Evolutionary conservation across 2,888 invertebrate genomes (phyloP).

Genomic region (Megalurothrips usitatus): DNA sequence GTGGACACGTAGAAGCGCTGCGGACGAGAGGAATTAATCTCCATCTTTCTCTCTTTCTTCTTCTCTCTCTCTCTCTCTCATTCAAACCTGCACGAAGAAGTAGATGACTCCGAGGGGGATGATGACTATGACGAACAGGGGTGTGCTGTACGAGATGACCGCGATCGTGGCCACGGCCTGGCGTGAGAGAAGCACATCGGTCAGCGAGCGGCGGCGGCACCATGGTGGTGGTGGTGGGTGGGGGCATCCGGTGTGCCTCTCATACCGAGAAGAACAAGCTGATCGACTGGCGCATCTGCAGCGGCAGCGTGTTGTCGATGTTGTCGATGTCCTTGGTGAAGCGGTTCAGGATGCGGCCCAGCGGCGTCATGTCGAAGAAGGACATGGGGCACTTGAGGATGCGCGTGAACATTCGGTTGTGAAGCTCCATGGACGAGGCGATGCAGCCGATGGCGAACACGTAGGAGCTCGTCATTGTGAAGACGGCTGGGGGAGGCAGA

Average conservation of each 20-base stretch:
- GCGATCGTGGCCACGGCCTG: conserved; percentile 80
- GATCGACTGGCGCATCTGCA: conserved; percentile 43
- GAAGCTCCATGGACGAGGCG: conserved; percentile 36
- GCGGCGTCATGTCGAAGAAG: conserved; percentile 47
- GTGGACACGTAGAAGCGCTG: conserved; percentile 89
- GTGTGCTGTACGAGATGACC: conserved; percentile 82
- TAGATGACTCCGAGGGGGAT: conserved; percentile 74
- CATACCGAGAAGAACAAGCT: conserved; percentile 38
- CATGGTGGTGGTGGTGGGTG: too few species aligned
- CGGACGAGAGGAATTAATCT: conserved; percentile 29
- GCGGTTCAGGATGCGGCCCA: conserved; percentile 47
- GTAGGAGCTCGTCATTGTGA: conserved; percentile 1
- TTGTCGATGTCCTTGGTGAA: conserved; percentile 47
- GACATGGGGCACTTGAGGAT: conserved; percentile 43
- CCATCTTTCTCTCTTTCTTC: too few species aligned
- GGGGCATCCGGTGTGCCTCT: conserved; percentile 28
- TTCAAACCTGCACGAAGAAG: conserved; percentile 66
- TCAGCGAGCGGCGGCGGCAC: background rate
- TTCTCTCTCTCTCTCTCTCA: too few species aligned
- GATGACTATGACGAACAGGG: conserved; percentile 71
- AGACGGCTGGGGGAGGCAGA: background rate
- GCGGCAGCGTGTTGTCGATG: conserved; percentile 43
- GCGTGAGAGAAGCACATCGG: conserved; percentile 36
- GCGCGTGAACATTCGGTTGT: conserved; percentile 41
- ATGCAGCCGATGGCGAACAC: conserved; percentile 31